These are phyloP conservation scores for Leptosomus discolor DNA, from an alignment of 2,113 vertebrate species.

Conservation along the genomic window DNA sequence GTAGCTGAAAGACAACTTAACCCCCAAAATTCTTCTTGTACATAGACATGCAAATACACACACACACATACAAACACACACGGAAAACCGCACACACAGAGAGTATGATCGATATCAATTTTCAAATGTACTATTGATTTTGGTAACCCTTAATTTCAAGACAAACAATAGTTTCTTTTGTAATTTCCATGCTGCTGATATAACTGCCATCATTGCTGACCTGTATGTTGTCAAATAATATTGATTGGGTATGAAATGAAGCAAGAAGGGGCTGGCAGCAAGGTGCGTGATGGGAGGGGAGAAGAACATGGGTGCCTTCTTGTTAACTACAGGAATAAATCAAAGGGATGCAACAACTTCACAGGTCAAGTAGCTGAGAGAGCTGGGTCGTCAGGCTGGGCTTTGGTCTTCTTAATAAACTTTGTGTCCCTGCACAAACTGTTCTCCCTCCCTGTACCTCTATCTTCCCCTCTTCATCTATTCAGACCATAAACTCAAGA, in stretches of 20 bases:
- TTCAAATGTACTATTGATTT: conserved; percentile 78
- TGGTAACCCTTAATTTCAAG: conserved; percentile 73
- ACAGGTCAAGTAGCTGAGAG: background rate
- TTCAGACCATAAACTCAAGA: background rate
- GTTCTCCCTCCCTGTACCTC: background rate
- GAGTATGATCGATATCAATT: conserved; percentile 71
- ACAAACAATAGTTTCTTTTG: conserved; percentile 73
- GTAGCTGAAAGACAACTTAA: background rate
- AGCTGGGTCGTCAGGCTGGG: background rate
- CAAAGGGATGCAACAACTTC: background rate
- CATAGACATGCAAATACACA: background rate
- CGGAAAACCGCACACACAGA: background rate
- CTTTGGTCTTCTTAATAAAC: background rate
- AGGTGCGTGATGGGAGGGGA: background rate
- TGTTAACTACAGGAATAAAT: background rate
- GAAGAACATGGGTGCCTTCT: background rate
- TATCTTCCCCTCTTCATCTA: background rate
- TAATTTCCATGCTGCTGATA: conserved; percentile 73
- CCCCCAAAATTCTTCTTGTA: background rate
- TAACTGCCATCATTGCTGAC: conserved; percentile 67
- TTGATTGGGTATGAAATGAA: conserved; percentile 61
- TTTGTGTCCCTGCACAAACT: background rate
- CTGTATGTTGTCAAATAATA: conserved; percentile 72
- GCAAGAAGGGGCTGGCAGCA: background rate
- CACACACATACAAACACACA: background rate